phyloP scores from a whole-genome alignment of 2,113 vertebrate species.

The Tenrec ecaudatus region DNA sequence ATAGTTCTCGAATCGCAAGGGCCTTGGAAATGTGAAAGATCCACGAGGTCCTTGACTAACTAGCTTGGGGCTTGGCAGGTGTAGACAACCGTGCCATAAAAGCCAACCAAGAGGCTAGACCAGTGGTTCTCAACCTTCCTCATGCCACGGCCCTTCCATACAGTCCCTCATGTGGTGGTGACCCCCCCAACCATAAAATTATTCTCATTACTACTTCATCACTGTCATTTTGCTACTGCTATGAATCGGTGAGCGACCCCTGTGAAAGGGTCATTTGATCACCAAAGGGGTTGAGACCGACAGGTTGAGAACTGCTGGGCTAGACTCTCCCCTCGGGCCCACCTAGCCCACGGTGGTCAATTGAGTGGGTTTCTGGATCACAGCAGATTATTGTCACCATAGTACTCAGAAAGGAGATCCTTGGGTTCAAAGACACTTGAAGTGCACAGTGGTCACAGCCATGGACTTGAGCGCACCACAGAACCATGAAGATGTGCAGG shows the following conservation, averaged over 20 bases:
- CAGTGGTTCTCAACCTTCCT: no score
- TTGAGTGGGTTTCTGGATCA: not conserved
- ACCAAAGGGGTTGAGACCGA: no score
- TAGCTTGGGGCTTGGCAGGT: not conserved
- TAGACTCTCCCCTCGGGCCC: not conserved
- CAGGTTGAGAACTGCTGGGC: no score
- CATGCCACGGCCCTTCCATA: no score
- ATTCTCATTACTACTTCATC: no score
- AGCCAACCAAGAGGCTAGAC: not conserved
- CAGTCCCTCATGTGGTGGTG: no score
- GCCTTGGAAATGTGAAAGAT: not conserved
- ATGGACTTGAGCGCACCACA: not conserved
- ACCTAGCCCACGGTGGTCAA: not conserved
- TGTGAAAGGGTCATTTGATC: no score
- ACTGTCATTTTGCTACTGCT: no score
- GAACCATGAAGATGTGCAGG: not conserved
- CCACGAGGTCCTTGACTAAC: not conserved
- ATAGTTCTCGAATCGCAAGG: not conserved
- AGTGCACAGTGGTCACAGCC: not conserved
- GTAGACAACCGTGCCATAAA: not conserved
- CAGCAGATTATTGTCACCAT: not conserved
- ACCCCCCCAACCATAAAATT: no score
- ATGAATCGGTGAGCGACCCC: no score
- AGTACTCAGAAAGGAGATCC: not conserved
- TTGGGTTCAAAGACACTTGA: not conserved